Conservation (phyloP, 1,140 invertebrate genomes). For the Bombus balteatus region DNA sequence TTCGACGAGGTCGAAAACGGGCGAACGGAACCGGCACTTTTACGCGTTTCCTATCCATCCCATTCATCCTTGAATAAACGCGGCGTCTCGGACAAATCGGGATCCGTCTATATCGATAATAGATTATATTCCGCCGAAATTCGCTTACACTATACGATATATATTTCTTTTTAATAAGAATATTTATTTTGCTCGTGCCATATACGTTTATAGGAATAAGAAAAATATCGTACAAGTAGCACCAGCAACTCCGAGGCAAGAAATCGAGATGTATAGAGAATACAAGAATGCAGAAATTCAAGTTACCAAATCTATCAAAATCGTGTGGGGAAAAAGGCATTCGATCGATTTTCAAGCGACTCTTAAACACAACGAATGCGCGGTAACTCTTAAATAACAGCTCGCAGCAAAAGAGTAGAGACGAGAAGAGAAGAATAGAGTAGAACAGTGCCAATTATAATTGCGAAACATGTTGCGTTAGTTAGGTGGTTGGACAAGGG, state of each 20-base stretch:
- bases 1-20: no score
- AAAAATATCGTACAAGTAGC: not conserved
- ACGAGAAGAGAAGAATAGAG: no score
- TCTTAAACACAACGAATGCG: not conserved
- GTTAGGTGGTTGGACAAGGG: conserved; percentile 55
- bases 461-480: conserved; percentile 70
- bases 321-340: not conserved
- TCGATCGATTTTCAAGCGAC: not conserved
- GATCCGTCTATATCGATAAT: no score
- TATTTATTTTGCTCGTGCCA: not conserved
- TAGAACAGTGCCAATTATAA: conserved; percentile 72
- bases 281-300: no score
- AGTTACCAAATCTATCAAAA: no score
- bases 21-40: no score
- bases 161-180: no score
- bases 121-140: no score
- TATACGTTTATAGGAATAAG: not conserved
- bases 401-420: not conserved
- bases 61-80: no score
- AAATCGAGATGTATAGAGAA: not conserved
- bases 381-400: conserved; percentile 43
- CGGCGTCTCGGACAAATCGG: no score
- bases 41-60: no score
- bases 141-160: no score
- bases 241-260: not conserved